A percentile compares a stretch with the other conserved stretches of the same genome.
phyloP scores from a whole-genome alignment of 2,888 invertebrate genomes.

The Drosophila aldrichi region DNA sequence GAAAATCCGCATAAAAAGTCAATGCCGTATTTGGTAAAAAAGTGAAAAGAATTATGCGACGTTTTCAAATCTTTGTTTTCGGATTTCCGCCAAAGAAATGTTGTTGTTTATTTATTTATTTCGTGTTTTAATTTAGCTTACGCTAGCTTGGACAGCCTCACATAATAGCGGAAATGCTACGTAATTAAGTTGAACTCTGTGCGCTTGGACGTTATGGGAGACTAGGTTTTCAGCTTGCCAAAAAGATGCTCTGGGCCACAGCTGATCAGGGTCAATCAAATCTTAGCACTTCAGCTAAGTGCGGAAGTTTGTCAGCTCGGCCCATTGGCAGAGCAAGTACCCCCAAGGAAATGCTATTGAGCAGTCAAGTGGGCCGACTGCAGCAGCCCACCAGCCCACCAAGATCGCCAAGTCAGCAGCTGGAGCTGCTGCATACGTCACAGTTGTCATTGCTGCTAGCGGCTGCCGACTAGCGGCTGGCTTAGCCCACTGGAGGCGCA shows the following conservation, averaged over 20 bases:
- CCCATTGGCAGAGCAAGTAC: conserved; percentile 9
- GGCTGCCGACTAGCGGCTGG: conserved; percentile 17
- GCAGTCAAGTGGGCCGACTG: conserved; percentile 33
- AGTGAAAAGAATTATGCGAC: conserved; percentile 76
- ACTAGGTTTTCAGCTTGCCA: conserved; percentile 22
- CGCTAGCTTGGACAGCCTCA: conserved; percentile 1
- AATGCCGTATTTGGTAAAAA: conserved; percentile 71
- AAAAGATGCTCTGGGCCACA: conserved; percentile 7
- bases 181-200: conserved; percentile 62
- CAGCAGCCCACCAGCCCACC: conserved; percentile 32
- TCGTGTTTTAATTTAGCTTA: conserved; percentile 43
- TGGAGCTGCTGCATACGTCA: conserved; percentile 54
- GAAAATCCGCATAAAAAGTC: conserved; percentile 52
- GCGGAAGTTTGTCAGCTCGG: conserved; percentile 26
- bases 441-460: conserved; percentile 59
- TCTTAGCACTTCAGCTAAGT: neutral
- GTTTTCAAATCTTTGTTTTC: conserved; percentile 51
- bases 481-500: conserved; percentile 51
- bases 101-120: conserved; percentile 1
- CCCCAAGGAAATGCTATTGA: conserved; percentile 50
- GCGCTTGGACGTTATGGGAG: conserved; percentile 64
- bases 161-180: conserved; percentile 56
- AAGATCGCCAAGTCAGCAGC: conserved; percentile 27
- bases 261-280: conserved; percentile 1
- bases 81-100: conserved; percentile 75